Evolutionary conservation across 2,888 invertebrate genomes (phyloP), one percentile per base, ranked within the genome.

Genomic region (Eupithecia subfuscata): DNA sequence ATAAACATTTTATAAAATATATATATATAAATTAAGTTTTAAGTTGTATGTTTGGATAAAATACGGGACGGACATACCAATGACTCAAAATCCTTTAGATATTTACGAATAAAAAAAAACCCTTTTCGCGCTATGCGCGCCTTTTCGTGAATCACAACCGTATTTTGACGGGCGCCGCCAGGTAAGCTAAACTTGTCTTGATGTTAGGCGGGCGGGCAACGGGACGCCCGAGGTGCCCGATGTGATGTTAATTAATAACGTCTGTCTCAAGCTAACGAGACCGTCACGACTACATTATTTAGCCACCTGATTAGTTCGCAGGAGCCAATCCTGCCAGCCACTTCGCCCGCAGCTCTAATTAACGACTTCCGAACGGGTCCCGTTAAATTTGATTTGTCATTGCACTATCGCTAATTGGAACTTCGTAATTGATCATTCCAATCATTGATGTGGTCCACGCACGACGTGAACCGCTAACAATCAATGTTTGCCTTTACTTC

Each of bases 191-290:
- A 34, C 22, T 1, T 5, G 64, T 16, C 64, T 30, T 56, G 22
- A 60, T 14, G 60, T 34, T 34, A 2, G n/a, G 52, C 52, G 52
- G 52, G 52, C 52, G 52, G 52, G 52, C 52, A 56, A 22, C 25
- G 60, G 60, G 60, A 14, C 60, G 60, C 22, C 60, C 60, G 60
- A 22, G 60, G 60, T 25, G 60, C 83, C 85, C 87, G 86, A 90
- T 90, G 91, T 90, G 92, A 93, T 91, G 92, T 92, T 93, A 94
- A 94, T 94, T 94, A 93, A 94, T 94, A 93, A 93, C 92, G 93
- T 92, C 91, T 94, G 92, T 92, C 92, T 92, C 90, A 91, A 90
- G 88, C 92, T 92, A 93, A 93, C 93, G 92, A 92, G 89, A 90
- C 90, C 92, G 92, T 93, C 92, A 94, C 92, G 92, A 92, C 89